phyloP scores from a whole-genome alignment of 1,140 invertebrate species.

The Meloidogyne exigua region DNA sequence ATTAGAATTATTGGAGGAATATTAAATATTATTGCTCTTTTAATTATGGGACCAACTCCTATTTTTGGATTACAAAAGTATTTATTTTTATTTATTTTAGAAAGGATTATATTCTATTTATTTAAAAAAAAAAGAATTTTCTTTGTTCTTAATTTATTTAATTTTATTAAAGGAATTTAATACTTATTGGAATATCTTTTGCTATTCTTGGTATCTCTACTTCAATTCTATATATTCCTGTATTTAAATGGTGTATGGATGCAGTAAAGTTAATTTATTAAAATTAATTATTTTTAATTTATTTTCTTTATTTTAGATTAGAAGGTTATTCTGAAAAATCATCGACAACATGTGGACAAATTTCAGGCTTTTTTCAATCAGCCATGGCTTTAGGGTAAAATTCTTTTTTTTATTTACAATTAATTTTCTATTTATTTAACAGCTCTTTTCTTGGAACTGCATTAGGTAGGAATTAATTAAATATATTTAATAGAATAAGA shows the following conservation, averaged over 20 bases:
- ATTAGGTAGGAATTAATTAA: no score
- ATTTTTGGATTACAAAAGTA: conserved; percentile 12
- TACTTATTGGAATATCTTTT: conserved; percentile 4
- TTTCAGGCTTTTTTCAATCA: conserved; percentile 16
- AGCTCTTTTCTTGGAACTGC: conserved; percentile 40
- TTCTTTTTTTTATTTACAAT: not conserved
- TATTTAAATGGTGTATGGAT: conserved; percentile 29
- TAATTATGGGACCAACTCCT: conserved; percentile 16
- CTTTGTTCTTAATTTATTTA: not conserved
- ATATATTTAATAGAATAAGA: no score
- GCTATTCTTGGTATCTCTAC: conserved; percentile 8
- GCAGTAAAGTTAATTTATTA: conserved; percentile 7
- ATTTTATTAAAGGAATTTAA: conserved; percentile 5
- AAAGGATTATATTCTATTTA: not conserved
- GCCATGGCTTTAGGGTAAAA: conserved; percentile 9
- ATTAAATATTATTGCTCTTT: not conserved
- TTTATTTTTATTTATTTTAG: not conserved
- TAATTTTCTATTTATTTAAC: not conserved
- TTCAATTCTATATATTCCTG: conserved; percentile 4
- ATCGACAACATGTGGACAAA: conserved; percentile 1
- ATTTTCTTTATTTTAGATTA: not conserved
- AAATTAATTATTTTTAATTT: not conserved
- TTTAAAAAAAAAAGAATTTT: not conserved
- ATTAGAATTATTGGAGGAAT: not conserved
- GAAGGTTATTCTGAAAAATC: conserved; percentile 12